These are phyloP conservation scores for Cynopterus brachyotis DNA, from an alignment of 2,113 vertebrate genomes.

Conservation along the genomic window DNA sequence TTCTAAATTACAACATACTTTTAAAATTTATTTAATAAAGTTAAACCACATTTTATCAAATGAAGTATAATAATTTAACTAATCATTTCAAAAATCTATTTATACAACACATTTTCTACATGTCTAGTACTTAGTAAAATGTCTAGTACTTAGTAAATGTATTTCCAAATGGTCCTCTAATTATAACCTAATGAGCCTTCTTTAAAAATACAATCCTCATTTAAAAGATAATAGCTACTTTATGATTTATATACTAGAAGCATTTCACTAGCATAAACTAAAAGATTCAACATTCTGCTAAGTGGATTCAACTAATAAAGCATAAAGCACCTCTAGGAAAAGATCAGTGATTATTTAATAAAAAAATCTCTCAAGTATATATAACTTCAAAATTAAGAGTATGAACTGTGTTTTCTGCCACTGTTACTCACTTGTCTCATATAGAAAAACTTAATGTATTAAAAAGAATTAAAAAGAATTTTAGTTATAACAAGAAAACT, in stretches of 20 bases:
- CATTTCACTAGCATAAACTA: not conserved
- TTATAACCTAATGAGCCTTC: not conserved
- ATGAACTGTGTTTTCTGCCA: not conserved
- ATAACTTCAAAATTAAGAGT: not conserved
- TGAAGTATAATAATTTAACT: not conserved
- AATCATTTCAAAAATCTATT: not conserved
- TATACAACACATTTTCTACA: not conserved
- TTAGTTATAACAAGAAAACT: constrained; percentile 24
- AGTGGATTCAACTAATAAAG: not conserved
- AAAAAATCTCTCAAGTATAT: not conserved
- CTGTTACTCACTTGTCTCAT: not conserved
- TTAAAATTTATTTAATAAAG: not conserved
- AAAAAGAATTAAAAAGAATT: not conserved
- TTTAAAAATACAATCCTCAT: constrained; percentile 23
- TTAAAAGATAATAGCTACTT: not conserved
- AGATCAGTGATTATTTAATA: not conserved
- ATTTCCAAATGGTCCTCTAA: not conserved
- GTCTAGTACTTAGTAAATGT: not conserved
- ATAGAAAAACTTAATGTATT: not conserved
- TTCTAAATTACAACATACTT: not conserved
- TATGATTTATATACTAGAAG: not conserved
- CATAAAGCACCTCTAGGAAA: not conserved
- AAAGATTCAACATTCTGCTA: not conserved
- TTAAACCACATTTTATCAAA: not conserved
- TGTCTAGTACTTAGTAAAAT: not conserved